Base-by-base conservation (phyloP, 2,888 invertebrate species). In the Sphaerophoria rueppellii region DNA sequence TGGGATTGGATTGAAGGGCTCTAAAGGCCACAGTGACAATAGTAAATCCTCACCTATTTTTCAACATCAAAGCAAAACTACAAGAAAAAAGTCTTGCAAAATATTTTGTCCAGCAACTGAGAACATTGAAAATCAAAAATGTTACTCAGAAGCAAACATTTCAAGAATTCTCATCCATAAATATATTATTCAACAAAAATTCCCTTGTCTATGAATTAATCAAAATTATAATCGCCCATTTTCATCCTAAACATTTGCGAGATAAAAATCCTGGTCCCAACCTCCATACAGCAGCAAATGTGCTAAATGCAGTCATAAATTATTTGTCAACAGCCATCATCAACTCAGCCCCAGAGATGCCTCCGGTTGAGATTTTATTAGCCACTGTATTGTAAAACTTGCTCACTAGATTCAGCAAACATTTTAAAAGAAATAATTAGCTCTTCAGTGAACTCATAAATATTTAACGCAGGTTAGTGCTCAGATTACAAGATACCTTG, bases 391-490 rank as follows among this genome's bases (percentile, higher is more conserved):
- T 48, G n/a, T 50, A 11, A 43, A 46, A 40, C 40, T 24, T 60
- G 58, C 4, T 4, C 60, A 61, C n/a, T 9, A 61, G 61, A 43
- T 34, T 14, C 32, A 43, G 24, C n/a, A 60, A 46, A 16, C 46
- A 37, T 37, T 71, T 50, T 43, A 52, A 43, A 67, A 69, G 58
- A 85, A 80, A 85, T 85, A 85, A 85, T 85, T 85, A 85, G 80
- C 83, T 80, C 80, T 85, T 76, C 76, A 34, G 24, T 76, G 83
- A 85, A 80, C 83, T 85, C 80, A 85, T 85, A 85, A 85, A 85
- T 85, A 85, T 85, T 85, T 80, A 85, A 73, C 75, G 57, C 83
- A 73, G 83, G 80, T 80, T 76, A 80, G 69, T 85, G 83, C 76
- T 85, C 75, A 80, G 75, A 80, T 80, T 80, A 80, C 76, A 80